Percentiles rank a stretch among this genome's conserved stretches.
These are phyloP conservation scores for Leptobrachium leishanense DNA, from an alignment of 2,113 vertebrate species.

Conservation along the genomic window DNA sequence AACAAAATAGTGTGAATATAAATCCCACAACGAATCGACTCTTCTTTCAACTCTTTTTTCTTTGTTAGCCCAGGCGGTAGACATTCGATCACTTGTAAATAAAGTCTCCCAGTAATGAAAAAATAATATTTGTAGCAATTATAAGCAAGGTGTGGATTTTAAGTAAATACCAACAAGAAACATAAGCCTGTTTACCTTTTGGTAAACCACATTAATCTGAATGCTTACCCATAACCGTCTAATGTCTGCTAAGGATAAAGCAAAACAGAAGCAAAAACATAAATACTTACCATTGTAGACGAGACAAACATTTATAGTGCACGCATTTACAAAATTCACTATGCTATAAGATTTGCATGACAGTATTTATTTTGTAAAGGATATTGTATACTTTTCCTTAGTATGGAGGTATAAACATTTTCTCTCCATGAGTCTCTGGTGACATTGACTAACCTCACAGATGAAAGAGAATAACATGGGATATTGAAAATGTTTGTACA, in stretches of 20 bases:
- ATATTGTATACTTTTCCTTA: slow-evolving; percentile 37
- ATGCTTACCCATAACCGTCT: not conserved
- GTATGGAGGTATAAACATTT: slow-evolving; percentile 36
- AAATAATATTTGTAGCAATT: slow-evolving; percentile 38
- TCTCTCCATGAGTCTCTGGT: slow-evolving; percentile 38
- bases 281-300: not conserved
- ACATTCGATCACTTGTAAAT: slow-evolving; percentile 24
- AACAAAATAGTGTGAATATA: slow-evolving; percentile 39
- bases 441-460: slow-evolving; percentile 26
- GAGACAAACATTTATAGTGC: slow-evolving; percentile 31
- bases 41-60: slow-evolving; percentile 28
- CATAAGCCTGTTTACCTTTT: slow-evolving; percentile 14
- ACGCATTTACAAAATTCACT: slow-evolving; percentile 11
- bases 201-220: not conserved
- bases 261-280: slow-evolving; percentile 22
- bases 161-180: slow-evolving; percentile 16
- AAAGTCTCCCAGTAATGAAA: slow-evolving; percentile 38
- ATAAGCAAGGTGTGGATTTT: slow-evolving; percentile 32
- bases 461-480: slow-evolving; percentile 22
- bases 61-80: slow-evolving; percentile 21
- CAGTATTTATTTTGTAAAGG: slow-evolving; percentile 45
- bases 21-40: not conserved
- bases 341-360: slow-evolving; percentile 22
- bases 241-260: not conserved
- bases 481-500: slow-evolving; percentile 10